A percentile compares a stretch with the other conserved stretches of the same genome.
phyloP scores from a whole-genome alignment of 2,888 invertebrate genomes.

The Scelioninae gen. 1 region DNA sequence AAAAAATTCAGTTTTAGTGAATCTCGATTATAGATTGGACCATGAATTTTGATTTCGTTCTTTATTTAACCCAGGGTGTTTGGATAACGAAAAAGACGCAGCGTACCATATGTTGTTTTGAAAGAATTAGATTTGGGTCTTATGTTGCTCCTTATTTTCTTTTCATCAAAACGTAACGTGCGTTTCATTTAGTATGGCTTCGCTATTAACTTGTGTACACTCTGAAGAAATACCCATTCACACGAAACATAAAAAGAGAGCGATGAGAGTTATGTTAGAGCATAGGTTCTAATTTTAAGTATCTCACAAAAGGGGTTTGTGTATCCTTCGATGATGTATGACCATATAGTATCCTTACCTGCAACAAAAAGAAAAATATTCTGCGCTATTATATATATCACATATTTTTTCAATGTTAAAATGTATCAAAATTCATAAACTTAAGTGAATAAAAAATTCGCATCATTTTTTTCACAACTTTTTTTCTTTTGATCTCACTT shows the following conservation, averaged over 20 bases:
- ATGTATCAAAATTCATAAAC: too few species aligned
- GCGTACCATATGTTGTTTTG: slow-evolving; percentile 57
- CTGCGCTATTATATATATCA: background rate
- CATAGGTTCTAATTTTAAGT: slow-evolving; percentile 40
- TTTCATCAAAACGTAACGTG: slow-evolving; percentile 52
- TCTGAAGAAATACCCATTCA: slow-evolving; percentile 37
- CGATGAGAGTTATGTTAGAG: slow-evolving; percentile 20
- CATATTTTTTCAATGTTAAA: background rate
- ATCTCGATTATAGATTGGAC: slow-evolving; percentile 1
- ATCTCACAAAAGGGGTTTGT: slow-evolving; percentile 23
- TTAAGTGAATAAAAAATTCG: too few species aligned
- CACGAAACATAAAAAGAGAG: slow-evolving; percentile 32
- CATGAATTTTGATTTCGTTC: slow-evolving; percentile 23
- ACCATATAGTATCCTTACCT: slow-evolving; percentile 33
- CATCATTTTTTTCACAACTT: too few species aligned
- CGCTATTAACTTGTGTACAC: slow-evolving; percentile 51
- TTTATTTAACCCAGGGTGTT: slow-evolving; percentile 28
- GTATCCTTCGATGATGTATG: slow-evolving; percentile 22
- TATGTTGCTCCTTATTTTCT: slow-evolving; percentile 63
- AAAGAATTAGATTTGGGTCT: slow-evolving; percentile 65
- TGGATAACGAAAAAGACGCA: slow-evolving; percentile 27
- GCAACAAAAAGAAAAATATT: slow-evolving; percentile 32
- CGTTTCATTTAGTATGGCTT: slow-evolving; percentile 43
- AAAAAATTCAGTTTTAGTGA: slow-evolving; percentile 13
- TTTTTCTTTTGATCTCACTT: too few species aligned